Conservation (phyloP, 2,888 invertebrate genomes). For the Ophioninae sp. region DNA sequence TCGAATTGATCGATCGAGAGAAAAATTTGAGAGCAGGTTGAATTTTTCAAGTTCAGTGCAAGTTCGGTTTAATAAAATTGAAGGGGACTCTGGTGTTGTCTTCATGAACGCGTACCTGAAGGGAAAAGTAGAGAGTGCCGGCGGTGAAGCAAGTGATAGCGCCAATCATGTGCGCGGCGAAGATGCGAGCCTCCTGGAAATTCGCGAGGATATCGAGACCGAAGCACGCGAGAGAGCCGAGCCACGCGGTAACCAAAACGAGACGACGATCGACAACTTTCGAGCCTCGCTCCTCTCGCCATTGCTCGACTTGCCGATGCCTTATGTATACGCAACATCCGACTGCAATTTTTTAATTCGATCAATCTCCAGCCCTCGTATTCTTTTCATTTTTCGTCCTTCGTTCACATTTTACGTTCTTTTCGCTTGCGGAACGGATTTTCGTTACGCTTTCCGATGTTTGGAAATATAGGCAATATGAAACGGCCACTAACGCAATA, state of each 20-base stretch:
- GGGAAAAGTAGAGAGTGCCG: constrained; percentile 82
- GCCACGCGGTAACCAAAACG: constrained; percentile 75
- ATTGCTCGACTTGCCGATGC: constrained; percentile 82
- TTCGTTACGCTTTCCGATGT: neutral
- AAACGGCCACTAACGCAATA: constrained; percentile 79
- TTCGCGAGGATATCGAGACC: constrained; percentile 84
- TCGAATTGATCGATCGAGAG: neutral
- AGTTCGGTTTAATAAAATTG: no score
- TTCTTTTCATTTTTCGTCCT: neutral
- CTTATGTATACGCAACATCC: constrained; percentile 83
- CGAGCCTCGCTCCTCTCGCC: constrained; percentile 71
- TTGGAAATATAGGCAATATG: neutral
- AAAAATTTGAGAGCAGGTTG: no score
- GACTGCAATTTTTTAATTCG: constrained; percentile 75
- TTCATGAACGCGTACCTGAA: constrained; percentile 81
- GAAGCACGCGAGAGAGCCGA: constrained; percentile 82
- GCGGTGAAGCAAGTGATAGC: constrained; percentile 83
- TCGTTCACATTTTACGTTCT: neutral
- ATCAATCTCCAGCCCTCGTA: constrained; percentile 1
- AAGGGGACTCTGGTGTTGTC: neutral
- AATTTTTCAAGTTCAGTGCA: no score
- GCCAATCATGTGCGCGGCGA: constrained; percentile 83
- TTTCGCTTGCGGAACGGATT: neutral
- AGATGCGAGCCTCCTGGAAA: constrained; percentile 84
- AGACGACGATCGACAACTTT: constrained; percentile 65